phyloP scores from a whole-genome alignment of 2,888 invertebrate species.

The Marasmarcha lunaedactyla region DNA sequence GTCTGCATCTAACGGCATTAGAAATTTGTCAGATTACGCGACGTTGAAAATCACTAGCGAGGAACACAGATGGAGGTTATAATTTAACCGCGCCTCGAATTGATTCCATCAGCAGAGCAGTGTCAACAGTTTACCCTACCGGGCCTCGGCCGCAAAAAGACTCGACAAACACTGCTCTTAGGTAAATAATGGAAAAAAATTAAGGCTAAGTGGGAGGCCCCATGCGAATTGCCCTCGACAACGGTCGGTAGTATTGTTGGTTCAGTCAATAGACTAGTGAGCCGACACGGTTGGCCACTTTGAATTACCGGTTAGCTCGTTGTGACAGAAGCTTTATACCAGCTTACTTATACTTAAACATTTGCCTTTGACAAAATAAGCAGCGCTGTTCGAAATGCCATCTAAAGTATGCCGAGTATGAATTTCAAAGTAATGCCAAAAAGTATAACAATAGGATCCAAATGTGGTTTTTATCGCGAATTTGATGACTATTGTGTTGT shows the following conservation, averaged over 20 bases:
- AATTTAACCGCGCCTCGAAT: too few relatives aligned
- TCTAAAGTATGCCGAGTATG: too few relatives aligned
- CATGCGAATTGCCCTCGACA: conserved; percentile 46
- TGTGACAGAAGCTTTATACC: conserved; percentile 17
- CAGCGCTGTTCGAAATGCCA: too few relatives aligned
- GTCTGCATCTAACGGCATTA: neutral
- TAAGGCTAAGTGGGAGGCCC: conserved; percentile 42
- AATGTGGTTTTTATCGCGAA: too few relatives aligned
- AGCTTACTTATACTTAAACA: too few relatives aligned
- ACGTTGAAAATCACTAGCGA: too few relatives aligned
- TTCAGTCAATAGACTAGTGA: conserved; percentile 45
- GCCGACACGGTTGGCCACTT: conserved; percentile 52
- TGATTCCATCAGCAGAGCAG: neutral
- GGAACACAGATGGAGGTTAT: neutral
- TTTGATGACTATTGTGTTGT: conserved; percentile 15
- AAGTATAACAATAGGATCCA: too few relatives aligned
- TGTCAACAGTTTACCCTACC: conserved; percentile 46
- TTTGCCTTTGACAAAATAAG: too few relatives aligned
- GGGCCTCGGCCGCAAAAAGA: conserved; percentile 53
- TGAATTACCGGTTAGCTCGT: conserved; percentile 39
- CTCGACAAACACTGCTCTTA: conserved; percentile 39
- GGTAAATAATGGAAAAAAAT: conserved; percentile 41
- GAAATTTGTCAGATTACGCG: neutral
- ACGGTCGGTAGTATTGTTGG: conserved; percentile 51
- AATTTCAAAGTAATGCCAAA: too few relatives aligned